Base-by-base conservation (phyloP, 2,113 vertebrate species). In the Caranx ignobilis region DNA sequence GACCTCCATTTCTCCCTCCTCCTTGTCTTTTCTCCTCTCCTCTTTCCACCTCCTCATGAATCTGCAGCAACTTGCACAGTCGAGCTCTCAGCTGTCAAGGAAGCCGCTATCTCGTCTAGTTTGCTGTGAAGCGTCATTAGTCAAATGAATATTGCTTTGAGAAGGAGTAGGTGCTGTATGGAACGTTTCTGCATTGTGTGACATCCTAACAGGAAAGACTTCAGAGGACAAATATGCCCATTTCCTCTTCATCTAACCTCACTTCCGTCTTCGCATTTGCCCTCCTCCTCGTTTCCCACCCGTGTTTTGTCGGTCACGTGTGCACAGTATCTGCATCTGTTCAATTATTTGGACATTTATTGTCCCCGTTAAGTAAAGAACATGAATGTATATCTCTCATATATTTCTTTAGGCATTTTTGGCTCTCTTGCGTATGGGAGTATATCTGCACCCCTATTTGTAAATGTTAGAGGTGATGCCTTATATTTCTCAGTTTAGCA, bases 231-330 rank as follows among this genome's bases (percentile, higher is more conserved):
- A 90, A 76, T 81, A 62, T 87, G 62, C 57, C 61, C 43, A 81
- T 88, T 89, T 93, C 92, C 89, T 79, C 68, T 75, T 89, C 85
- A 72, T 74, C 63, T 64, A 69, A 87, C 65, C 57, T 77, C 77
- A 81, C 56, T 83, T 91, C 83, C 77, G 11, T 63, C 79, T 26
- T 84, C 57, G 18, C 64, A 50, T 54, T 56, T 57, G 70, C 63
- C 73, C 48, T 75, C 71, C 62, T 75, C 41, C 68, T 7, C 4
- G 2, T 32, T 62, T 63, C 50, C 35, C 45, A 26, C 19, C 11
- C 32, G 2, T 31, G 26, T 41, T 81, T 52, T 55, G 45, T 35
- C 11, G 8, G 48, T 50, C 63, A 71, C 9, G 1, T 39, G 18
- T 2, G 15, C 35, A 39, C 9, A 54, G 9, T 35, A 55, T 34